These are phyloP conservation scores for Dasypogon diadema DNA, from an alignment of 2,888 invertebrate genomes.

Conservation along the genomic window DNA sequence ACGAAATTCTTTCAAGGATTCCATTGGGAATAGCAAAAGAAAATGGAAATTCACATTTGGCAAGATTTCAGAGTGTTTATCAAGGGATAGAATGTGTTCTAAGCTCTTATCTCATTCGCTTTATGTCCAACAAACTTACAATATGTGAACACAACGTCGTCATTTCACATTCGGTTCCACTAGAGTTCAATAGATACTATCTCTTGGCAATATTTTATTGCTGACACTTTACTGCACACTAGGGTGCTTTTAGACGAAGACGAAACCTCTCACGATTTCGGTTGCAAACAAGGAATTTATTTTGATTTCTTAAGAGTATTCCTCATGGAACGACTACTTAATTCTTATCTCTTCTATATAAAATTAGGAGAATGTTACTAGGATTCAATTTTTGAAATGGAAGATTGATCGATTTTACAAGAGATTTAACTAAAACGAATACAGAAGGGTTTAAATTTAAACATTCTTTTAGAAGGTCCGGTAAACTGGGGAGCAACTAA, in stretches of 20 bases:
- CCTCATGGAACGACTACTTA: no score
- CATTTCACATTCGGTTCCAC: slow-evolving; percentile 27
- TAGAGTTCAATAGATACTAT: slow-evolving; percentile 26
- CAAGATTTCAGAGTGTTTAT: slow-evolving; percentile 38
- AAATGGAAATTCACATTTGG: slow-evolving; percentile 41
- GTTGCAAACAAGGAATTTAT: neutral
- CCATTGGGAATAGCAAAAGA: neutral
- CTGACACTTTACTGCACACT: slow-evolving; percentile 16
- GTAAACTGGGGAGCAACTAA: no score
- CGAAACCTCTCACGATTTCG: neutral
- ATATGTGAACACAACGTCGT: slow-evolving; percentile 24
- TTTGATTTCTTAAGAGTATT: neutral
- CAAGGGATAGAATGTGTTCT: neutral
- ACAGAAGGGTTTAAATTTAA: no score
- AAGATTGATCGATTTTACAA: no score
- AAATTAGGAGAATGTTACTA: no score
- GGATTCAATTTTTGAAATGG: no score
- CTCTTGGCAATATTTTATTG: slow-evolving; percentile 36
- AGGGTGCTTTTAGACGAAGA: slow-evolving; percentile 15
- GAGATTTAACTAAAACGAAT: no score
- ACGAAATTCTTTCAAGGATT: neutral
- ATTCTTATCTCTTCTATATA: no score
- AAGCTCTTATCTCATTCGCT: slow-evolving; percentile 30
- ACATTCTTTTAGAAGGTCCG: no score
- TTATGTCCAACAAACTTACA: slow-evolving; percentile 20